A percentile compares a stretch with the other conserved stretches of the same genome.
These are phyloP conservation scores for Phenacoccus solenopsis DNA, from an alignment of 1,140 invertebrate genomes.

Conservation along the genomic window DNA sequence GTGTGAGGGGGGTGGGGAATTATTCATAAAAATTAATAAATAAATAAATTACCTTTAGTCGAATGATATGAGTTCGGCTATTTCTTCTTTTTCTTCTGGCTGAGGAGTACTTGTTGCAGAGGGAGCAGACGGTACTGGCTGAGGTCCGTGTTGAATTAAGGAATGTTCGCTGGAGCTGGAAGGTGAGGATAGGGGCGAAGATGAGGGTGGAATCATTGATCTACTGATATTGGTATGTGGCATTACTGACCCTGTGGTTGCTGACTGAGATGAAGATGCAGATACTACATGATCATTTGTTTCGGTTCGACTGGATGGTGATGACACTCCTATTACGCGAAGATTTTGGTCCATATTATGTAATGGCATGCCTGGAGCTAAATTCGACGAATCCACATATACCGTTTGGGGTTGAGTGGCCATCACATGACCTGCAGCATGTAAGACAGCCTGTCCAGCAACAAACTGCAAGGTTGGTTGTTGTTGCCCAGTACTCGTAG, in stretches of 20 bases:
- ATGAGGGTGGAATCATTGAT: neutral
- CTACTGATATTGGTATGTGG: neutral
- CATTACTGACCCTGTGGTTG: neutral
- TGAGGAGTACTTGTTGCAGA: neutral
- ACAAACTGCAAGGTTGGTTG: no score
- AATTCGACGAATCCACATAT: neutral
- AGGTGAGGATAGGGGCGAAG: neutral
- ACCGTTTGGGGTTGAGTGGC: neutral
- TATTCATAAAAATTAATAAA: no score
- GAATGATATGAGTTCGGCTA: constrained; percentile 1
- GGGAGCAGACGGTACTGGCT: neutral
- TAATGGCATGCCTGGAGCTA: neutral
- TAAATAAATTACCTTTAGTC: neutral
- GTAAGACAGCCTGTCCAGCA: no score
- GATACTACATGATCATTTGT: neutral
- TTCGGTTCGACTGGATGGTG: neutral
- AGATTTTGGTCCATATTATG: no score
- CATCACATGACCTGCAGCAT: no score
- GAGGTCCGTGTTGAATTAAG: neutral
- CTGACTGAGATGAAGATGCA: no score
- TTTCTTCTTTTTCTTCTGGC: neutral
- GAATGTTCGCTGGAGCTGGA: constrained; percentile 10
- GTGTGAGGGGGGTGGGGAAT: no score
- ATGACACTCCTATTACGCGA: no score
- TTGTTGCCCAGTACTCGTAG: no score